Evolutionary conservation across 2,797 vertebrate genomes (phyloP).

Genomic region (Rhadinocentrus ornatus): DNA sequence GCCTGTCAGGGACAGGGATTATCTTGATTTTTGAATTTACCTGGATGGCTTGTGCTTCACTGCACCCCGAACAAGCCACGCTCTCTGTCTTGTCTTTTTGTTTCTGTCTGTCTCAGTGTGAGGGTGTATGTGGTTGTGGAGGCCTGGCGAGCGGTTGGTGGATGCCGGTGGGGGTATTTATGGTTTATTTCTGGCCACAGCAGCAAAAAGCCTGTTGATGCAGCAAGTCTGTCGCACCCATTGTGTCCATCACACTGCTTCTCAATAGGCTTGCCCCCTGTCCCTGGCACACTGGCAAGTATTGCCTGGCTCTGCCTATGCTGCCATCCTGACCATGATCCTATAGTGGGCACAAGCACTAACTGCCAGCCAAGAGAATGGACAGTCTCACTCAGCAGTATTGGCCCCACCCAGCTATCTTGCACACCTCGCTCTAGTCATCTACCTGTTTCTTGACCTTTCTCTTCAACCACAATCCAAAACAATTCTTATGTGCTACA

Average conservation of each 20-base stretch:
- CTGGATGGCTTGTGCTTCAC: conserved; percentile 76
- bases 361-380: conserved; percentile 75
- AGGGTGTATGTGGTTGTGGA: conserved; percentile 70
- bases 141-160: conserved; percentile 71
- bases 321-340: conserved; percentile 71
- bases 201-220: conserved; percentile 90
- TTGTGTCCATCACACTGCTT: conserved; percentile 83
- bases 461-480: conserved; percentile 27
- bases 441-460: conserved; percentile 49
- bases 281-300: conserved; percentile 73
- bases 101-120: conserved; percentile 69
- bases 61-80: conserved; percentile 67
- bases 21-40: conserved; percentile 53
- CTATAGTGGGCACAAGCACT: conserved; percentile 67
- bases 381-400: conserved; percentile 79
- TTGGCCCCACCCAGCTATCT: conserved; percentile 62
- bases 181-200: conserved; percentile 85
- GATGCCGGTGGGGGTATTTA: conserved; percentile 85
- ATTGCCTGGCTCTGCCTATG: conserved; percentile 78
- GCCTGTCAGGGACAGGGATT: conserved; percentile 19
- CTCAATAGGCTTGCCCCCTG: conserved; percentile 84
- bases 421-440: conserved; percentile 38
- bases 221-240: conserved; percentile 85
- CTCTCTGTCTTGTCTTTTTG: conserved; percentile 62
- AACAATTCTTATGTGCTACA: background rate